phyloP scores from a whole-genome alignment of 2,113 vertebrate species.

The Onychostruthus taczanowskii region DNA sequence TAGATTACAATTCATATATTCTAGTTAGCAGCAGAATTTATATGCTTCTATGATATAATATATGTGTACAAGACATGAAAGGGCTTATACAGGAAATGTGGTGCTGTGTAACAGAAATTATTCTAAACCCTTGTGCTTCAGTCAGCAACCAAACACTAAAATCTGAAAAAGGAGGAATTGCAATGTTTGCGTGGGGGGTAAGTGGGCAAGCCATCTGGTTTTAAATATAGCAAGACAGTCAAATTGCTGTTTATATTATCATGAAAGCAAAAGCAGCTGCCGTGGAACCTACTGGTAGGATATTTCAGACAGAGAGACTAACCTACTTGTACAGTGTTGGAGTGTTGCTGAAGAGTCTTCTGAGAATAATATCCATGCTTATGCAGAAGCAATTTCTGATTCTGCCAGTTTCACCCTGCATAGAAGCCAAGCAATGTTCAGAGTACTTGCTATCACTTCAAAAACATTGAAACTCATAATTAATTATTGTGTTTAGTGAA shows the following conservation, averaged over 20 bases:
- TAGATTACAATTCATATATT: not conserved
- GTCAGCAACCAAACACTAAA: not conserved
- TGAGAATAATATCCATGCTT: not conserved
- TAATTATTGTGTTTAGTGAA: not conserved
- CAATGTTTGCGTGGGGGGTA: not conserved
- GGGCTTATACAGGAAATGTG: not conserved
- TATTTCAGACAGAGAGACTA: not conserved
- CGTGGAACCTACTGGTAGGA: not conserved
- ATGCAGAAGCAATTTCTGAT: conserved; percentile 1
- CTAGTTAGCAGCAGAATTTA: not conserved
- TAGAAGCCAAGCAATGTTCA: not conserved
- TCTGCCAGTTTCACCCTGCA: not conserved
- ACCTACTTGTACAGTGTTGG: not conserved
- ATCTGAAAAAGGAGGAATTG: not conserved
- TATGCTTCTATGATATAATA: not conserved
- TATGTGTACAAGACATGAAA: not conserved
- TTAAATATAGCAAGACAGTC: not conserved
- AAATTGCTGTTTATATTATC: not conserved
- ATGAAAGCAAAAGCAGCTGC: not conserved
- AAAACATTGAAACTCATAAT: not conserved
- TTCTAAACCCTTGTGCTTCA: not conserved
- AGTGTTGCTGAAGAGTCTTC: not conserved
- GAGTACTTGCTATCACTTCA: not conserved
- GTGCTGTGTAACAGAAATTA: not conserved
- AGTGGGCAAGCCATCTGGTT: not conserved